Evolutionary conservation across 2,113 vertebrate species (phyloP), one percentile per base, ranked within the genome.

Genomic region (Labeo catla): DNA sequence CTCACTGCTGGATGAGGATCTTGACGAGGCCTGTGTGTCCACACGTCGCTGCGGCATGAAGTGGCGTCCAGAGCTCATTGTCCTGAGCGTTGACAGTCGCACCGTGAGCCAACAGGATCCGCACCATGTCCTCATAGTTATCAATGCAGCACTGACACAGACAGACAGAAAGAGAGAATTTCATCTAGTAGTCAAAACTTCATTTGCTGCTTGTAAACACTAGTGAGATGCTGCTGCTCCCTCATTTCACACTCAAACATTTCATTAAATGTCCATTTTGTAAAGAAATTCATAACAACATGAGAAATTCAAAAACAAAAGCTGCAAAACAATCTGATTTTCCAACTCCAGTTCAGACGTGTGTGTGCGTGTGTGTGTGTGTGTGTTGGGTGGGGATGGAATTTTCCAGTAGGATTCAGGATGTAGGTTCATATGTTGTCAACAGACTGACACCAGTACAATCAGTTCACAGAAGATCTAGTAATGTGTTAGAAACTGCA

Each of bases 101-200:
- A 57, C 97, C 97, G 0, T 97, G 96, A 91, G 90, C 95, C 86
- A 99, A 93, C 50, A 99, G 94, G 87, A 99, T 94, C 92, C 96
- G 97, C 83, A 99, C 97, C 87, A 99, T 97, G 84, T 98, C 98
- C 92, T 99, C 98, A 52, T 98, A 99, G 95, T 99, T 99, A 94
- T 99, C 98, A 74, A 99, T 99, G 90, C 98, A 99, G 95, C 98
- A 99, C 98, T 99, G 91, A 63, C 63, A 87, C 61, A 76, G 65
- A 91, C 0, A 81, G 82, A 90, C 54, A 50, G 23, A 88, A 76
- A 81, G 0, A 16, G 72, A 61, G 34, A 65, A 19, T 8, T 23
- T 63, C 59, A 63, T 10, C 59, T 7, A 57, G 4, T 2, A 19
- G 5, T 16, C 52, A 52, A 52, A 52, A 52, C 50, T 52, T 15